Conservation (phyloP, 2,797 vertebrate species). For the Artibeus lituratus region DNA sequence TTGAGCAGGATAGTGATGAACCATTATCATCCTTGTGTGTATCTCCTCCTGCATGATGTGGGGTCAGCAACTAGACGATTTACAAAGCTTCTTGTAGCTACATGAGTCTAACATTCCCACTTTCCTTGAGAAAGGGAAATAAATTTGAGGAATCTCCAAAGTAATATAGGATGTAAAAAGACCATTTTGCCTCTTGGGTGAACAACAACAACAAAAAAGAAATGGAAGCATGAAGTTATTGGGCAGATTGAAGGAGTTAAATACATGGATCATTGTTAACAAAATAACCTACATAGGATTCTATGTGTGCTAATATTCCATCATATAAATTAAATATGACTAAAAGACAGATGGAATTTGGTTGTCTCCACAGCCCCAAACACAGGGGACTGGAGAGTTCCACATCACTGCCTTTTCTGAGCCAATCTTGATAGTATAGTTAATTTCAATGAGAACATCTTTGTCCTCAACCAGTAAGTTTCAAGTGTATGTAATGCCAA, state of each 20-base stretch:
- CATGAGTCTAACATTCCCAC: background rate
- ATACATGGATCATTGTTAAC: background rate
- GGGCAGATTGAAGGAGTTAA: background rate
- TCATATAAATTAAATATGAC: background rate
- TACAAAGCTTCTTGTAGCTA: background rate
- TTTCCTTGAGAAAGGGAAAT: background rate
- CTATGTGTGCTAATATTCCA: background rate
- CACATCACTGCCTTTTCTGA: background rate
- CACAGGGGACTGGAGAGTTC: background rate
- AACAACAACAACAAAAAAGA: background rate
- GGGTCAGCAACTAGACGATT: background rate
- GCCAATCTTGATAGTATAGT: background rate
- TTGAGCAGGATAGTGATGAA: background rate
- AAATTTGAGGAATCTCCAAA: background rate
- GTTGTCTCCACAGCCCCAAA: background rate
- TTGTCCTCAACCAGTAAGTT: background rate
- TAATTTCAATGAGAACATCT: background rate
- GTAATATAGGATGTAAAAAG: background rate
- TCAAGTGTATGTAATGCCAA: background rate
- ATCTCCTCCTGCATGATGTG: background rate
- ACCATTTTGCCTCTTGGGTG: background rate
- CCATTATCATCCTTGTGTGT: background rate
- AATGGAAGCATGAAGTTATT: background rate
- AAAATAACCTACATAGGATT: background rate
- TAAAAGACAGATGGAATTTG: background rate